Evolutionary conservation across 2,797 vertebrate species (phyloP).

Genomic region (Avahi laniger): DNA sequence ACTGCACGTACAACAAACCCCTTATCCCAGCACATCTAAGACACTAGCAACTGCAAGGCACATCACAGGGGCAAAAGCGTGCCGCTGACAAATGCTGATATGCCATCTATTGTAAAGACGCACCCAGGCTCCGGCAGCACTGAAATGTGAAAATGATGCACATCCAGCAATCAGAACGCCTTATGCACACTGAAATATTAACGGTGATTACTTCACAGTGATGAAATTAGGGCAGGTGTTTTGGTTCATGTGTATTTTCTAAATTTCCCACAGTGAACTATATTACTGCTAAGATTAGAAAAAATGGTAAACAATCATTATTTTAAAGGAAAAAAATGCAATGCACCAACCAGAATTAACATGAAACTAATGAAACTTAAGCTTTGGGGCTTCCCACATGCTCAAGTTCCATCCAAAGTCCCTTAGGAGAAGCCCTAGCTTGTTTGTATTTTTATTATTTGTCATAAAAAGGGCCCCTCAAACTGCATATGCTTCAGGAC

Average conservation of each 20-base stretch:
- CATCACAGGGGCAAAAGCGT: not conserved
- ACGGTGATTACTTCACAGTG: not conserved
- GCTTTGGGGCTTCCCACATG: not conserved
- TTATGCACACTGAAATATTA: not conserved
- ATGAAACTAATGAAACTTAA: not conserved
- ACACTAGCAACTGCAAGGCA: not conserved
- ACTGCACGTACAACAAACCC: not conserved
- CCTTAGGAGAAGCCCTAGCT: not conserved
- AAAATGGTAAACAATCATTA: not conserved
- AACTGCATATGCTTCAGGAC: not conserved
- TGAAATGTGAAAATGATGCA: not conserved
- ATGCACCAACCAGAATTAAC: not conserved
- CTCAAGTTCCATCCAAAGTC: not conserved
- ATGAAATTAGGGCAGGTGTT: not conserved
- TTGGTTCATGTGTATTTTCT: not conserved
- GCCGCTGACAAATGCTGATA: not conserved
- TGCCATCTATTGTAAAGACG: accelerated
- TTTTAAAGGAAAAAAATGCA: not conserved
- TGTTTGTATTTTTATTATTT: not conserved
- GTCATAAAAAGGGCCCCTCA: not conserved
- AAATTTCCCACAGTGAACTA: not conserved
- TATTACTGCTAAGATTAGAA: not conserved
- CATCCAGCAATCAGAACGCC: not conserved
- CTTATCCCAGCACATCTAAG: not conserved
- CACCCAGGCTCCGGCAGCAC: not conserved